Evolutionary conservation across 2,888 invertebrate species (phyloP).

Genomic region (Eumerus sabulonum): DNA sequence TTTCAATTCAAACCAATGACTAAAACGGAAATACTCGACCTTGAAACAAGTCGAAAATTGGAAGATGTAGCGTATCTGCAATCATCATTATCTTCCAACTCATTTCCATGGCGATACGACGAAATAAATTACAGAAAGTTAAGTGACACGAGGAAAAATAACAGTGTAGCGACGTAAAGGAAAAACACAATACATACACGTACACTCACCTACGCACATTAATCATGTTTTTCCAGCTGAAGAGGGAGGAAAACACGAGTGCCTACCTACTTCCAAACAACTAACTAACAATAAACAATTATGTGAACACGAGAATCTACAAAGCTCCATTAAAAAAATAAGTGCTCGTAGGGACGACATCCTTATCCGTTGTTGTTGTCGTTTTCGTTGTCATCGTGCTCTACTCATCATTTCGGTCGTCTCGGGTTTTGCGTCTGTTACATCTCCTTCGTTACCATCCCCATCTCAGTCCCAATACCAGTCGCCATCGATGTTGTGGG

Average conservation of each 20-base stretch:
- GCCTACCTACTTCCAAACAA: conserved; percentile 32
- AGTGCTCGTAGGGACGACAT: neutral
- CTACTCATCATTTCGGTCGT: no score
- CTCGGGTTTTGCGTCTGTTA: no score
- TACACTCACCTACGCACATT: conserved; percentile 36
- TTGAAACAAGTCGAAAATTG: neutral
- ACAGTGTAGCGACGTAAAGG: conserved; percentile 17
- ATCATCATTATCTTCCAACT: conserved; percentile 7
- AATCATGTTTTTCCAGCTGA: conserved; percentile 27
- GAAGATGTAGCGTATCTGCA: no score
- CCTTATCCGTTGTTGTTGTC: neutral
- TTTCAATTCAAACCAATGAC: conserved; percentile 15
- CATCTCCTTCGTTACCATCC: no score
- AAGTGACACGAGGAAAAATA: conserved; percentile 18
- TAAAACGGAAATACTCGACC: no score
- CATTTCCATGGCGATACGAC: conserved; percentile 6
- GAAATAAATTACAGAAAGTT: neutral
- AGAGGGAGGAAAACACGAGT: conserved; percentile 7
- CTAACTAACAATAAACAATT: conserved; percentile 42
- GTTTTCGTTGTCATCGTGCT: no score
- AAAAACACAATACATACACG: conserved; percentile 13
- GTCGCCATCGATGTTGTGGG: no score
- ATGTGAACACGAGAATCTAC: conserved; percentile 36
- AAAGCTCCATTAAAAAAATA: conserved; percentile 23
- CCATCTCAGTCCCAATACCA: no score